Base-by-base conservation (phyloP, 2,888 invertebrate species). In the Athripsodes cinereus region DNA sequence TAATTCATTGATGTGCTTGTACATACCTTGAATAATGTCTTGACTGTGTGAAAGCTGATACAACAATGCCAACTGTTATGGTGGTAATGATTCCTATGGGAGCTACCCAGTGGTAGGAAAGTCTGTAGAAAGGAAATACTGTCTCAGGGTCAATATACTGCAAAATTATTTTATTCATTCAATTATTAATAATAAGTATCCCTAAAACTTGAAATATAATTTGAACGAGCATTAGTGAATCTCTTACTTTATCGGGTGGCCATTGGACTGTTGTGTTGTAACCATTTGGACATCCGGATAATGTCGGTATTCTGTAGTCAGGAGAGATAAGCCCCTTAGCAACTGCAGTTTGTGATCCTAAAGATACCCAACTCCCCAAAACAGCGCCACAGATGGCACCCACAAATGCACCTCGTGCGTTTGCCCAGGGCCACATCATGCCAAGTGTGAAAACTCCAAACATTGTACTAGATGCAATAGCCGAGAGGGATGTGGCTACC, bases 361-460 rank as follows among this genome's bases (percentile, higher is more conserved):
- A 74, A 2, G 87, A 82, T 8, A 83, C 75, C 72, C 83, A 79
- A 10, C 85, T 82, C 0, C 87, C 78, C 65, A 84, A 69, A 35
- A 83, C 55, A 47, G 82, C 79, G 60, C 88, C 84, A 50, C 82
- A 75, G 60, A 86, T 66, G 35, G 81, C 83, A 13, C 88, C 85
- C 49, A 74, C 71, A 44, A 82, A 68, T 21, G 82, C 81, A 52
- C 89, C 87, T 67, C 83, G 76, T 0, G 84, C 81, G 58, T 88
- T 90, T 55, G 86, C 83, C 87, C 88, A 92, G 47, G 92, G 90
- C 68, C 89, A 81, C 63, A 86, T 76, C 85, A 92, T 90, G 60
- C 92, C 92, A 20, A 92, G 74, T 0, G 90, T 86, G 69, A 92
- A 92, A 10, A 92, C 81, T 0, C 92, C 92, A 66, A 90, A 88